Conservation (phyloP, 2,888 invertebrate species). For the Phania funesta region DNA sequence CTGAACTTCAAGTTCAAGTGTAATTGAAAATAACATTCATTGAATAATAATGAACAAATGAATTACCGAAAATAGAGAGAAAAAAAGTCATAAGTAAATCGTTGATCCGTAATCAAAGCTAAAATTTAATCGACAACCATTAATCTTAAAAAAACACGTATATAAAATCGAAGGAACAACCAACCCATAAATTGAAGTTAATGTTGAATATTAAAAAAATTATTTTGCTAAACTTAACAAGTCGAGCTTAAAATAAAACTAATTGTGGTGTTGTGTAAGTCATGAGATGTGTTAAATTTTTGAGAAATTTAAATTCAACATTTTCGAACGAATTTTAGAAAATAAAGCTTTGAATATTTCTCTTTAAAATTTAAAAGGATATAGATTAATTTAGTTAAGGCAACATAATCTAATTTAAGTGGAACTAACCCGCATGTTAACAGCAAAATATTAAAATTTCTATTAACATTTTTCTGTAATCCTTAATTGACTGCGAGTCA, state of each 20-base stretch:
- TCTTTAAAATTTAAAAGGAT: too few relatives aligned
- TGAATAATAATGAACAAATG: conserved; percentile 46
- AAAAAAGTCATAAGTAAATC: background rate
- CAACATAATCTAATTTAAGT: too few relatives aligned
- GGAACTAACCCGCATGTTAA: too few relatives aligned
- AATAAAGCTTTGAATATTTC: too few relatives aligned
- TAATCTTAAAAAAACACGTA: conserved; percentile 28
- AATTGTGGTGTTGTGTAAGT: background rate
- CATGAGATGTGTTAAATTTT: background rate
- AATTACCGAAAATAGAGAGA: conserved; percentile 1
- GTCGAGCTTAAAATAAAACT: conserved; percentile 7
- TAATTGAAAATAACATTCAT: conserved; percentile 15
- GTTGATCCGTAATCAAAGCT: conserved; percentile 19
- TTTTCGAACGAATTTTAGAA: too few relatives aligned
- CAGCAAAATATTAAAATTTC: too few relatives aligned
- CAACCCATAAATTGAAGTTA: background rate
- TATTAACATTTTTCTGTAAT: too few relatives aligned
- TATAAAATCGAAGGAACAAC: conserved; percentile 6
- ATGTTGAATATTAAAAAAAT: background rate
- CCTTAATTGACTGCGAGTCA: too few relatives aligned
- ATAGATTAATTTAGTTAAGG: too few relatives aligned
- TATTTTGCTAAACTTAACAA: background rate
- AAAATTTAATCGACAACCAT: conserved; percentile 27
- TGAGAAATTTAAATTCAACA: background rate
- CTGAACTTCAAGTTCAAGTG: conserved; percentile 45